A percentile compares a stretch with the other conserved stretches of the same genome.
Conservation (phyloP, 2,113 vertebrate genomes). For the Calyptommatus sinebrachiatus region DNA sequence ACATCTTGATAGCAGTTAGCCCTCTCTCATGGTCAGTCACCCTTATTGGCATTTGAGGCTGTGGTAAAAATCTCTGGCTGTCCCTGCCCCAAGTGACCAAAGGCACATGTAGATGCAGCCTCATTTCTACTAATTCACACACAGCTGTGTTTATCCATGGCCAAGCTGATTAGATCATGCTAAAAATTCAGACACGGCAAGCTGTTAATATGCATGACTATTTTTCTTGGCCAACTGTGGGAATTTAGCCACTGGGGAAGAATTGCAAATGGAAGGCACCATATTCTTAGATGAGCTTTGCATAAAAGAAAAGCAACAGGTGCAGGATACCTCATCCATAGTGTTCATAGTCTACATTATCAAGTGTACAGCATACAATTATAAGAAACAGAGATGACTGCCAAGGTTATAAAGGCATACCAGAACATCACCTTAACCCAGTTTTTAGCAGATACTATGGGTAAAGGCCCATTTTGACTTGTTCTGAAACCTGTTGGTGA, state of each 20-base stretch:
- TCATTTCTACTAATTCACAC: too few species aligned
- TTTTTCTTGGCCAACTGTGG: not conserved
- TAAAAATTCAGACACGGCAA: not conserved
- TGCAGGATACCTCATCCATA: not conserved
- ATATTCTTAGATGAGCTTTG: not conserved
- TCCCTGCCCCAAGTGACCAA: too few species aligned
- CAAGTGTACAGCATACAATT: not conserved
- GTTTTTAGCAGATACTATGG: not conserved
- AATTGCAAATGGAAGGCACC: not conserved
- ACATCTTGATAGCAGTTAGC: too few species aligned
- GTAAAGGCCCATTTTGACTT: too few species aligned
- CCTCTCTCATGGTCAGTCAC: too few species aligned
- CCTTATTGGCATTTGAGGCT: too few species aligned
- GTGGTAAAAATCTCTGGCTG: too few species aligned
- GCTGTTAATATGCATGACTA: not conserved
- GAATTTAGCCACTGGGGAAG: not conserved
- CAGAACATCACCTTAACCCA: not conserved
- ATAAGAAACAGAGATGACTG: not conserved
- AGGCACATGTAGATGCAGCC: too few species aligned
- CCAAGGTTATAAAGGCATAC: not conserved
- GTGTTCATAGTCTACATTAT: not conserved
- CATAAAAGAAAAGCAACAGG: not conserved
- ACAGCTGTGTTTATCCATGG: too few species aligned
- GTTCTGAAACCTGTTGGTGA: too few species aligned
- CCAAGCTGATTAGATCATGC: too few species aligned